phyloP scores from a whole-genome alignment of 2,888 invertebrate genomes.

The Tuta absoluta region DNA sequence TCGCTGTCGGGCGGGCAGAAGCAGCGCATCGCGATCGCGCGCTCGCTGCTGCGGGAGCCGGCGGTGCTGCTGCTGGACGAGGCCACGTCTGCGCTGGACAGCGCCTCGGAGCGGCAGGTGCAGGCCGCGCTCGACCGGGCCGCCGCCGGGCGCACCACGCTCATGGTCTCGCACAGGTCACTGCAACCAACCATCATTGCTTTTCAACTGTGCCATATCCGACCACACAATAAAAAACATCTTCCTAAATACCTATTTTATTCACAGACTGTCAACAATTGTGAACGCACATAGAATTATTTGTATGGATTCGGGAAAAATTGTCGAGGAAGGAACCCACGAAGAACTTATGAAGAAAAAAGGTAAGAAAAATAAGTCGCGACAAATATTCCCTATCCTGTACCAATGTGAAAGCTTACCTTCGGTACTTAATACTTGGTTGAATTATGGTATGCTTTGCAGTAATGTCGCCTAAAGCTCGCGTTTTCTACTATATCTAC shows the following conservation, averaged over 20 bases:
- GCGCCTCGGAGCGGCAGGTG: slow-evolving; percentile 89
- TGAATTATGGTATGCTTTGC: too few relatives aligned
- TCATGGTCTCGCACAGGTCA: slow-evolving; percentile 86
- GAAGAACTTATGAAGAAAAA: slow-evolving; percentile 85
- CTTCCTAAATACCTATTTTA: background rate
- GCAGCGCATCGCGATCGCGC: slow-evolving; percentile 91
- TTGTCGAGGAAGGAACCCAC: slow-evolving; percentile 88
- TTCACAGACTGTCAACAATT: slow-evolving; percentile 84
- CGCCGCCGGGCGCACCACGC: slow-evolving; percentile 86
- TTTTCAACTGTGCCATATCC: too few relatives aligned
- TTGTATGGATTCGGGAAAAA: slow-evolving; percentile 86
- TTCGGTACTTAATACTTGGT: background rate
- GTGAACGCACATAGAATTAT: slow-evolving; percentile 86
- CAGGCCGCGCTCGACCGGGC: slow-evolving; percentile 89
- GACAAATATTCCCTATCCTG: too few relatives aligned
- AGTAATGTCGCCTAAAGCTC: too few relatives aligned
- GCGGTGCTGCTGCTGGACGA: slow-evolving; percentile 89
- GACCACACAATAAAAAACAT: too few relatives aligned
- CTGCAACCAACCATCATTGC: too few relatives aligned
- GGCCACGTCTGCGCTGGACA: slow-evolving; percentile 92
- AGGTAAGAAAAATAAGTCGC: slow-evolving; percentile 61
- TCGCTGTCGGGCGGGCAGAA: slow-evolving; percentile 92
- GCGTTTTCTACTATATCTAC: too few relatives aligned
- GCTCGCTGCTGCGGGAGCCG: slow-evolving; percentile 89
- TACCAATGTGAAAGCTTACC: too few relatives aligned